Evolutionary conservation across 2,888 invertebrate species (phyloP), one percentile per base, ranked within the genome.

Genomic region (Melanostoma mellinum): DNA sequence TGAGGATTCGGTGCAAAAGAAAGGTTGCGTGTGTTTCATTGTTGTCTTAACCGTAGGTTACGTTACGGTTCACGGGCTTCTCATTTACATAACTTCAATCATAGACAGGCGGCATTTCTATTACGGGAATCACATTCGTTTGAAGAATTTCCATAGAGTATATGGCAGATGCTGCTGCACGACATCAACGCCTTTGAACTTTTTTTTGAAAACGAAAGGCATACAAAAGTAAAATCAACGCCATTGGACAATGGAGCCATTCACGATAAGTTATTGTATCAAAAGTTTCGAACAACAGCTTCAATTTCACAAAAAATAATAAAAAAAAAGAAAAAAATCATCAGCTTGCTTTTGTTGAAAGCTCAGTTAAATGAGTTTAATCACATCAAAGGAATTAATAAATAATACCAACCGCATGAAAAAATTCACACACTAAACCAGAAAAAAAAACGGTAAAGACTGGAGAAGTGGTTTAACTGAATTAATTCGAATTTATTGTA

Each of bases 21-120:
- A 20, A 20, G 20, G 20, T 20, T 20, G 20, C 20, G 20, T 20
- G 20, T 20, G 20, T 20, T 20, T 20, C 20, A 20, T 10, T 33
- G 44, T 60, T 60, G 30, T 48, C 61, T 61, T 61, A 61, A 63
- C 63, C 50, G 48, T 63, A 48, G 63, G 56, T 56, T 56, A 71
- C 42, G 69, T 63, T 63, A 53, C 40, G 71, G 71, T 77, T 77
- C 68, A 69, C n/a, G 61, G n/a, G 48, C 38, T 69, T 76, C 53
- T 56, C 5, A 69, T 76, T 76, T 76, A 40, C 77, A 77, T 77
- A 63, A 65, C 56, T 40, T 40, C 33, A 33, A 58, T 56, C 36
- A 38, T 53, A 69, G 48, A 30, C 69, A 55, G 46, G 63, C 10
- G 46, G 6, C 35, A 4, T 8, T 69, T 76, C 58, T 42, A 48